Conservation (phyloP, 2,113 vertebrate species). For the Condylura cristata region DNA sequence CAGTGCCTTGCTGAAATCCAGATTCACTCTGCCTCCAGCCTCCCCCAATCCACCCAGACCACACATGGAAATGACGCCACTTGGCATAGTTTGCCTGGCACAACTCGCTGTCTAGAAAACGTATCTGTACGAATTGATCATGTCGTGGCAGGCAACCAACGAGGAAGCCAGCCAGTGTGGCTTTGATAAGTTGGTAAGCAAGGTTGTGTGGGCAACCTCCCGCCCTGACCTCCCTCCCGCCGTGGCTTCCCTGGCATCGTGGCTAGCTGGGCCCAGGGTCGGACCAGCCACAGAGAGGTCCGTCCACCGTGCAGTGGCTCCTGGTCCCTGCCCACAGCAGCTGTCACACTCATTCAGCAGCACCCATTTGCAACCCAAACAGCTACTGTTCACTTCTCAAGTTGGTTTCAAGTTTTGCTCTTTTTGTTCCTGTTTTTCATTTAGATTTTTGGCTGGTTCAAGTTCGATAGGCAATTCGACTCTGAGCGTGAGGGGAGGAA, state of each 20-base stretch:
- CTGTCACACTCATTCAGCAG: conserved; percentile 49
- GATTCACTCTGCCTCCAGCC: conserved; percentile 34
- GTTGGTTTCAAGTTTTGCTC: conserved; percentile 79
- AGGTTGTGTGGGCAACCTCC: conserved; percentile 39
- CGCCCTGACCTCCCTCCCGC: neutral
- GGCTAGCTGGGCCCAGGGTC: neutral
- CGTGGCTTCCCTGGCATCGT: rapidly evolving
- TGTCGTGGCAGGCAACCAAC: conserved; percentile 75
- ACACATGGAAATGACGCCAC: conserved; percentile 75
- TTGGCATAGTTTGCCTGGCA: conserved; percentile 77
- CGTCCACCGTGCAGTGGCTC: conserved; percentile 36
- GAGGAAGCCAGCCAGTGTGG: conserved; percentile 57
- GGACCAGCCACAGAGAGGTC: neutral
- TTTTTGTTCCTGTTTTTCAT: conserved; percentile 77
- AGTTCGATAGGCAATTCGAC: conserved; percentile 69
- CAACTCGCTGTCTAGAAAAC: conserved; percentile 71
- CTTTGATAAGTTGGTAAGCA: conserved; percentile 55
- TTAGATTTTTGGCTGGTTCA: conserved; percentile 79
- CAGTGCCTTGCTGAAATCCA: conserved; percentile 14
- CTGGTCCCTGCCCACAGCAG: neutral
- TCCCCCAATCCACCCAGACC: conserved; percentile 66
- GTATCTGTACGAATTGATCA: conserved; percentile 75
- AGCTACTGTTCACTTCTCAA: conserved; percentile 75
- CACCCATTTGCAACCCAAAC: conserved; percentile 71
- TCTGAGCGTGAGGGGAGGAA: conserved; percentile 59